These are phyloP conservation scores for Amblyjoppa proteus DNA, from an alignment of 2,888 invertebrate species.

Conservation along the genomic window DNA sequence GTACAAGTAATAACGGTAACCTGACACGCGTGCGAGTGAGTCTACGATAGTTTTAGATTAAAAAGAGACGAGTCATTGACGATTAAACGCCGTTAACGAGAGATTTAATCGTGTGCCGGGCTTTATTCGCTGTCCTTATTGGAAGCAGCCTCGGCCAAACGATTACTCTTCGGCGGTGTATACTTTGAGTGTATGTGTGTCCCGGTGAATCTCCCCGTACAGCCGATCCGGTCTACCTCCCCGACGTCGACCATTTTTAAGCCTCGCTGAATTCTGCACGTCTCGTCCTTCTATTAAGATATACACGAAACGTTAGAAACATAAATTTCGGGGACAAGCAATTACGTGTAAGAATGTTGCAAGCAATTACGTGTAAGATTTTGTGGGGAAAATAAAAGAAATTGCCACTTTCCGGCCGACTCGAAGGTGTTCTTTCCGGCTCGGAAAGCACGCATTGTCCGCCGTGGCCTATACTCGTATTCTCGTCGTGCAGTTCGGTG, in stretches of 20 bases:
- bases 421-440: constrained; percentile 8
- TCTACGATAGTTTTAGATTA: constrained; percentile 8
- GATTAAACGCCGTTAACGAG: constrained; percentile 33
- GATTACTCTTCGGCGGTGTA: constrained; percentile 30
- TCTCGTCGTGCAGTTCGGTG: constrained; percentile 51
- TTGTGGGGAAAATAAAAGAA: not conserved
- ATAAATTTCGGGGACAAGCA: constrained; percentile 6
- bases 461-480: constrained; percentile 58
- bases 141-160: constrained; percentile 46
- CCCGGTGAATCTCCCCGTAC: constrained; percentile 45
- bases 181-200: constrained; percentile 9
- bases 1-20: constrained; percentile 16
- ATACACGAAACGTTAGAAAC: not conserved
- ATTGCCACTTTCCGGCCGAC: not conserved
- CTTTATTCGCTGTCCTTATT: constrained; percentile 60
- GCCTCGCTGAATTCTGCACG: constrained; percentile 7
- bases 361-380: constrained; percentile 6
- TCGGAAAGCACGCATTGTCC: constrained; percentile 31
- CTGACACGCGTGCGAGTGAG: not conserved
- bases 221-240: constrained; percentile 39
- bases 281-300: constrained; percentile 4
- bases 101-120: constrained; percentile 34
- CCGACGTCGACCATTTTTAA: constrained; percentile 27
- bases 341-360: constrained; percentile 10
- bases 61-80: not conserved